Conservation (phyloP, 2,797 vertebrate species). For the Falco naumanni region DNA sequence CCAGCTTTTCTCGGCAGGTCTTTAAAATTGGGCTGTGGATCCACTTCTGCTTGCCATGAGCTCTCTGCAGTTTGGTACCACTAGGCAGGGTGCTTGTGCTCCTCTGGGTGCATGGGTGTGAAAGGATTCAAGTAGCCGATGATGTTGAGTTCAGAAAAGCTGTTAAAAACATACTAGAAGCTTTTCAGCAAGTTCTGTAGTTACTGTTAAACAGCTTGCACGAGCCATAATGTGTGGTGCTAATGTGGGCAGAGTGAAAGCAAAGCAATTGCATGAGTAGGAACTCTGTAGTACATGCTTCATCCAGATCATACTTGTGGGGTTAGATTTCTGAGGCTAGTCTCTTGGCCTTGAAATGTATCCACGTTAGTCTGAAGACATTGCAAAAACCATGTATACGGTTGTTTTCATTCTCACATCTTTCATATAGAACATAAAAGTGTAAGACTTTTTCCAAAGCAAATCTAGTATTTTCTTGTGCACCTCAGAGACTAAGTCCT, state of each 20-base stretch:
- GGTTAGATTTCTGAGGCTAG: background rate
- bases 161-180: background rate
- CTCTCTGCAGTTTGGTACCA: background rate
- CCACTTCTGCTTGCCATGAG: background rate
- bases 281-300: background rate
- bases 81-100: background rate
- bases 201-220: background rate
- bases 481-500: background rate
- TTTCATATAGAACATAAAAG: background rate
- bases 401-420: background rate
- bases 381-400: background rate
- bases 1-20: background rate
- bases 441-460: background rate
- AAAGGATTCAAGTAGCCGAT: background rate
- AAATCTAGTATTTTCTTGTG: background rate
- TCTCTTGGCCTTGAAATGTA: background rate
- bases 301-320: background rate
- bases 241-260: background rate
- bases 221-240: background rate
- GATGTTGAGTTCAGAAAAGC: background rate
- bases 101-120: background rate
- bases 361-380: background rate
- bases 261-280: background rate
- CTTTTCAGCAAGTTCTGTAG: background rate
- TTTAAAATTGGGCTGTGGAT: background rate